These are phyloP conservation scores for Creontiades dilutus DNA, from an alignment of 2,888 invertebrate species.

Conservation along the genomic window DNA sequence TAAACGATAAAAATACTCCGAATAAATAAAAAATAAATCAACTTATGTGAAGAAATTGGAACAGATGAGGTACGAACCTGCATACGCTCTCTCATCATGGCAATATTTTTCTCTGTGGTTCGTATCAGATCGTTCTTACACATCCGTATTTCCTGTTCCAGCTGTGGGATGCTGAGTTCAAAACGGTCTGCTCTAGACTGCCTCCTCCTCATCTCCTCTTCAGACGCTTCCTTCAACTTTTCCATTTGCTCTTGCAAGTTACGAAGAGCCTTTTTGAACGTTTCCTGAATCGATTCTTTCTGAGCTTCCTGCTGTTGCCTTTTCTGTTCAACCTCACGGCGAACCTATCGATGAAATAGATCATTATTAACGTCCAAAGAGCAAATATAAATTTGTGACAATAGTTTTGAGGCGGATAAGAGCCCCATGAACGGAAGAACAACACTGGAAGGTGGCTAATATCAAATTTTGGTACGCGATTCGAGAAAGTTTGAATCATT, in stretches of 20 bases:
- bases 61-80: background rate
- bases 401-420: too few species aligned
- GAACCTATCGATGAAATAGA: background rate
- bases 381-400: too few species aligned
- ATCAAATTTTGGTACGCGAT: too few species aligned
- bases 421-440: too few species aligned
- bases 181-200: background rate
- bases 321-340: conserved; percentile 4
- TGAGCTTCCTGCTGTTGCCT: background rate
- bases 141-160: background rate
- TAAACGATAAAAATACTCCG: too few species aligned
- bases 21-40: too few species aligned
- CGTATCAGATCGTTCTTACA: background rate
- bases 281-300: background rate
- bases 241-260: conserved; percentile 35
- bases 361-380: background rate
- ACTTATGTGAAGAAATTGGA: too few species aligned
- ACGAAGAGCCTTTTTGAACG: background rate
- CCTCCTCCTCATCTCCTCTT: conserved; percentile 17
- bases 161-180: background rate
- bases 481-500: too few species aligned
- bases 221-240: conserved; percentile 6
- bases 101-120: conserved; percentile 29
- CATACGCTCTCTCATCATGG: conserved; percentile 53
- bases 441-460: too few species aligned